Evolutionary conservation across 2,797 vertebrate genomes (phyloP).

Genomic region (Sebastes trivittatus): DNA sequence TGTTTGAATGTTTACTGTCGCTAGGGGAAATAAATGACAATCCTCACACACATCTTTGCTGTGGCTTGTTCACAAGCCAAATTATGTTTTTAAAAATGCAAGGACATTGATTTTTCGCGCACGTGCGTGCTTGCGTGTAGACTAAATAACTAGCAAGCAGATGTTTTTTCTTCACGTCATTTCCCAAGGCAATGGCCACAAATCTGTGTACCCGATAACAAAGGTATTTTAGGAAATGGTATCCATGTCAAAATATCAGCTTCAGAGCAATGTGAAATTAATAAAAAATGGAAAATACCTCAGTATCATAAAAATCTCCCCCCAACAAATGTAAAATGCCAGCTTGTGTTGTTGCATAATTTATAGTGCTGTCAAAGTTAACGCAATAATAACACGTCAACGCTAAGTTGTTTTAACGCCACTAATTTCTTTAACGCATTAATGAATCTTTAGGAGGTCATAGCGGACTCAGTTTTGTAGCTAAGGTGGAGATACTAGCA

Average conservation of each 20-base stretch:
- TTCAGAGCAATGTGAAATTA: neutral
- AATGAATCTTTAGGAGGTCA: too few species aligned
- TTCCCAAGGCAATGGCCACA: neutral
- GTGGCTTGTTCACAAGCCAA: neutral
- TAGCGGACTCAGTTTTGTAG: too few species aligned
- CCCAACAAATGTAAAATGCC: too few species aligned
- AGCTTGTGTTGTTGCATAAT: neutral
- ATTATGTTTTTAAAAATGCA: neutral
- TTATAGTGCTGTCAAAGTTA: too few species aligned
- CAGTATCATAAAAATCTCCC: neutral
- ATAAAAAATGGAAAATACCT: neutral
- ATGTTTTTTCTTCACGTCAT: slow-evolving; percentile 16
- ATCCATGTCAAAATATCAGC: neutral
- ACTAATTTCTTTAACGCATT: too few species aligned
- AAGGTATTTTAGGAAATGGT: neutral
- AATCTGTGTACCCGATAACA: neutral
- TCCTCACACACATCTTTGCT: neutral
- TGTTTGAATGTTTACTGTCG: slow-evolving; percentile 11
- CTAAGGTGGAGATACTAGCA: too few species aligned
- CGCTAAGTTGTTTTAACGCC: too few species aligned
- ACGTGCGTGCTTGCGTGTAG: neutral
- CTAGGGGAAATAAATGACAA: neutral
- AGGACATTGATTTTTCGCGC: neutral
- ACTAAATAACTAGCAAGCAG: neutral
- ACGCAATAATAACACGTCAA: too few species aligned